Percentiles rank a stretch among this genome's conserved stretches.
phyloP scores from a whole-genome alignment of 2,888 invertebrate genomes.

The Drepana falcataria region DNA sequence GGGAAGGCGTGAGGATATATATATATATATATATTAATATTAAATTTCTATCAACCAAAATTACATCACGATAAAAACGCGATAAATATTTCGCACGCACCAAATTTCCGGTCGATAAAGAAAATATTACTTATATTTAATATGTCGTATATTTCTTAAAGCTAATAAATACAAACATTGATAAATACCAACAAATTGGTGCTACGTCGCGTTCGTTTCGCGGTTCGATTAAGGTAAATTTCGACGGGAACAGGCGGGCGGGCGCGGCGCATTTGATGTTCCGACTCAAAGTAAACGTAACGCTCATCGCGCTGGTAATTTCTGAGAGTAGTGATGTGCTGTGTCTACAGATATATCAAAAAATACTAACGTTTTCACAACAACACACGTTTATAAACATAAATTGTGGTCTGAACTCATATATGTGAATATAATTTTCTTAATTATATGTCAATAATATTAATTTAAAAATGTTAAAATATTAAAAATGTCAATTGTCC shows the following conservation, averaged over 20 bases:
- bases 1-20: too few relatives aligned
- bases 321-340: constrained; percentile 33
- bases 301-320: constrained; percentile 50
- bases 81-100: too few relatives aligned
- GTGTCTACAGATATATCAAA: constrained; percentile 15
- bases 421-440: too few relatives aligned
- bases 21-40: too few relatives aligned
- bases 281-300: constrained; percentile 63
- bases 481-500: too few relatives aligned
- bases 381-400: not conserved
- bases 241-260: constrained; percentile 42
- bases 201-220: constrained; percentile 2
- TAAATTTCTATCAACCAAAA: too few relatives aligned
- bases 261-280: constrained; percentile 53
- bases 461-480: too few relatives aligned
- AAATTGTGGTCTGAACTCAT: too few relatives aligned
- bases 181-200: constrained; percentile 1
- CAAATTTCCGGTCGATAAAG: not conserved
- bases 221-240: constrained; percentile 49
- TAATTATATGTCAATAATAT: too few relatives aligned
- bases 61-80: too few relatives aligned
- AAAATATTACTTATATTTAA: not conserved
- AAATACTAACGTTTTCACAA: not conserved
- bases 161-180: not conserved
- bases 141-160: not conserved